Evolutionary conservation across 2,888 invertebrate genomes (phyloP).

Genomic region (Artemia sp.): DNA sequence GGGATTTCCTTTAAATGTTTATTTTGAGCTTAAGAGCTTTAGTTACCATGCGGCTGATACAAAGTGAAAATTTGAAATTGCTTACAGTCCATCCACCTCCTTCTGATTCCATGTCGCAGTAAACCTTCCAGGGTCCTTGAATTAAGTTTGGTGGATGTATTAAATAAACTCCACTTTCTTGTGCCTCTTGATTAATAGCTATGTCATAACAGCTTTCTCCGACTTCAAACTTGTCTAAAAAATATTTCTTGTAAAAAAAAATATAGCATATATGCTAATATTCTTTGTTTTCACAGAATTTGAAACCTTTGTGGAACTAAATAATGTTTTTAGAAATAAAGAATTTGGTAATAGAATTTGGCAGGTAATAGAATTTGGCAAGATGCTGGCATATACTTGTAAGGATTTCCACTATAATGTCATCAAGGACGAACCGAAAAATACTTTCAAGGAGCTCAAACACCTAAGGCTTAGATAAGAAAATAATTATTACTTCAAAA

Average conservation of each 20-base stretch:
- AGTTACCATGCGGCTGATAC: not conserved
- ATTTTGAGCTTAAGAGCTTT: slow-evolving; percentile 8
- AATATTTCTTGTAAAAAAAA: not conserved
- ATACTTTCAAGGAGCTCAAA: no score
- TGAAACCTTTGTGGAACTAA: no score
- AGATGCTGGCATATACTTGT: no score
- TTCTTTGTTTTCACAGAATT: no score
- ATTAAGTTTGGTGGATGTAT: slow-evolving; percentile 27
- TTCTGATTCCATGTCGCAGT: slow-evolving; percentile 23
- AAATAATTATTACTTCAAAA: no score
- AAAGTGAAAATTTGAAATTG: not conserved
- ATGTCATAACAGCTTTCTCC: slow-evolving; percentile 27
- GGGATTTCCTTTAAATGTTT: not conserved
- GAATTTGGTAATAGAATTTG: no score
- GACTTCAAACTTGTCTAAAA: slow-evolving; percentile 24
- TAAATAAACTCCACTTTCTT: slow-evolving; percentile 26
- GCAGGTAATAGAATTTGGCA: no score
- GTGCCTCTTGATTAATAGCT: slow-evolving; percentile 24
- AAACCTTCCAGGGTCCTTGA: slow-evolving; percentile 24
- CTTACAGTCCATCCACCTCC: slow-evolving; percentile 25
- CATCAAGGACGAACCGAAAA: no score
- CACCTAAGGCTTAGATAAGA: no score
- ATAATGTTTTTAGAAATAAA: no score
- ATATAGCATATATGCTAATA: no score
- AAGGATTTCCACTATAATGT: no score